Conservation (phyloP, 2,888 invertebrate genomes). For the Branchellion lobata region DNA sequence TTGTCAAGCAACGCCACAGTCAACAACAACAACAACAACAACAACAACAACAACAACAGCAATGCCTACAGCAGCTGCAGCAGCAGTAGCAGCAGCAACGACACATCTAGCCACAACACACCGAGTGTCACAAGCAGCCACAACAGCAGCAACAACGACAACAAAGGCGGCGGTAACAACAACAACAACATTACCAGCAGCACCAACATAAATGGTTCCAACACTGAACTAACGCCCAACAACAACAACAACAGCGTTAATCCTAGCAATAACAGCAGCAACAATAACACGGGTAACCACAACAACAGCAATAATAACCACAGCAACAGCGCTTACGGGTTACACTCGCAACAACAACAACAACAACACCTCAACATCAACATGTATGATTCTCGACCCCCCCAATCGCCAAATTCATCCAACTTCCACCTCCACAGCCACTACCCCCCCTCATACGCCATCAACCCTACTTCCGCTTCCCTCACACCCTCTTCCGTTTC, state of each 20-base stretch:
- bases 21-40: neutral
- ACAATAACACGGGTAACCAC: neutral
- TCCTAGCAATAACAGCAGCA: neutral
- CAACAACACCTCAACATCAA: neutral
- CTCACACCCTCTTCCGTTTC: conserved; percentile 21
- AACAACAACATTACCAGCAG: neutral
- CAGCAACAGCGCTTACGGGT: neutral
- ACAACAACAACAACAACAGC: too few species aligned
- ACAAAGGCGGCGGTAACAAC: neutral
- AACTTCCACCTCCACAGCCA: neutral
- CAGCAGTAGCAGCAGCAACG: neutral
- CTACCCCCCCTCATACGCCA: neutral
- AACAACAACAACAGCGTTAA: neutral
- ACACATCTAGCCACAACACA: neutral
- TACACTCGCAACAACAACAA: neutral
- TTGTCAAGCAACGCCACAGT: conserved; percentile 9
- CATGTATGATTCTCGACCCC: neutral
- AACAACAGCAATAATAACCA: neutral
- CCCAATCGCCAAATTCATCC: neutral
- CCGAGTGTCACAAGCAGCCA: neutral
- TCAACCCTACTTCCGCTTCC: conserved; percentile 13
- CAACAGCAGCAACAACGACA: conserved; percentile 16
- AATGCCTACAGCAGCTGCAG: too few species aligned
- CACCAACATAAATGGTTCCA: neutral
- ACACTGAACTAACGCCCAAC: neutral